Base-by-base conservation (phyloP, 1,140 invertebrate species). In the Callitettix versicolor region DNA sequence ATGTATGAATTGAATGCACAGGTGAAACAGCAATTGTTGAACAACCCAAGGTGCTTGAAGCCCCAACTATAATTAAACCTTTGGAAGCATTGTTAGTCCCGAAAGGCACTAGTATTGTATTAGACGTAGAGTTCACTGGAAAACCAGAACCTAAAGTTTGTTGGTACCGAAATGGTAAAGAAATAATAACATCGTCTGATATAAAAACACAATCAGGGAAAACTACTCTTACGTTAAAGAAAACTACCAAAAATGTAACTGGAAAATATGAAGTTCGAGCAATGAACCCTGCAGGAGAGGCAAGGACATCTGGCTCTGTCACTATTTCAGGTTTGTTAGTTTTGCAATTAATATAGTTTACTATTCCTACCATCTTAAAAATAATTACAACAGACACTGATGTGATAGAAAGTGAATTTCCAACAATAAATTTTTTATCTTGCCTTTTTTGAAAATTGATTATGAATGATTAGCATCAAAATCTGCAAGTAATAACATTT, bases 141-240 rank as follows among this genome's bases (percentile, higher is more conserved):
- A 70, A 73, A 43, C 81, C 84, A 2, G 72, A 78, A 57, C 81
- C 84, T 14, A 81, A 84, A 67, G 77, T 95, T 5, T 82, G 59
- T 64, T 98, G 94, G 94, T 86, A 81, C 61, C 82, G 86, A 61
- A 94, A 97, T 70, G 88, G 86, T 34, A 80, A 86, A 60, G 81
- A 86, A 66, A 78, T 97, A 20, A 68, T 76, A 59, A 73, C 79
- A 55, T 78, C 79, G 56, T 78, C 86, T 55, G 81, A 86, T 59
- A 81, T 87, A 30, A 69, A 71, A 42, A 79, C 76, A n/a, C 75
- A 79, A 41, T 78, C 83, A 41, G 81, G 72, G 57, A 82, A 69
- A 63, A 85, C 81, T 14, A 81, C 71, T 53, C 71, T 96, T 2
- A 76, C 68, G 61, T 80, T 93, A 55, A 70, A 77, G 11, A 81